Base-by-base conservation (phyloP, 2,113 vertebrate genomes). In the Xenopus laevis region DNA sequence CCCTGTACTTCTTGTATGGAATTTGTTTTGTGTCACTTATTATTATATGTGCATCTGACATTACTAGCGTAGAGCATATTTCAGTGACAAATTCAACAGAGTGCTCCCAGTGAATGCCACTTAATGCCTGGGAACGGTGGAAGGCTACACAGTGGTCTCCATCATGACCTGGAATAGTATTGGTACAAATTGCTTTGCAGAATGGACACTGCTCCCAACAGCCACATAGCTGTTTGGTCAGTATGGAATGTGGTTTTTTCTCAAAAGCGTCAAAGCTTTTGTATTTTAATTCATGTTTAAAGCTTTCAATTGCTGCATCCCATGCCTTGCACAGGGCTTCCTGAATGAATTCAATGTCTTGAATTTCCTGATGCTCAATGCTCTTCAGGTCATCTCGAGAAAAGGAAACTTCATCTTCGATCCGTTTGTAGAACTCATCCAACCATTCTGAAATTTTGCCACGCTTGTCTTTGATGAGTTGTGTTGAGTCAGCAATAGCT, bases 141-240 rank as follows among this genome's bases (percentile, higher is more conserved):
- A 84, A 85, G 1, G 63, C 15, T 1, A 81, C 13, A 62, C 67
- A 85, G 44, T 89, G 87, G 1, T 86, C 58, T 40, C 81, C 84
- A 0, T 72, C 67, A 0, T 91, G 88, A 0, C 4, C 0, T 1
- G 0, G 7, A 0, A 88, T 63, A n/a, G 81, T 88, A 67, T 84
- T 89, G 3, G 86, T 90, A 69, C 89, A 91, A 58, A 86, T 52
- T 18, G 88, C 84, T 21, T 20, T 20, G 33, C 87, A 91, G 13
- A 81, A 79, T 20, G 87, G 87, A 74, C 87, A 91, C 17, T 81
- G 71, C 2, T 72, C 44, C 83, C 82, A 88, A 67, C 88, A 91
- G 0, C 86, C 88, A 3, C 66, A 53, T 17, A 87, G 84, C 10
- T 90, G 86, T 0, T 82, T 59, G 0, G 30, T 78, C 13, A 90